Percentiles rank a stretch among this genome's conserved stretches.
Conservation (phyloP, 1,140 invertebrate genomes). For the Drosophila bifasciata region DNA sequence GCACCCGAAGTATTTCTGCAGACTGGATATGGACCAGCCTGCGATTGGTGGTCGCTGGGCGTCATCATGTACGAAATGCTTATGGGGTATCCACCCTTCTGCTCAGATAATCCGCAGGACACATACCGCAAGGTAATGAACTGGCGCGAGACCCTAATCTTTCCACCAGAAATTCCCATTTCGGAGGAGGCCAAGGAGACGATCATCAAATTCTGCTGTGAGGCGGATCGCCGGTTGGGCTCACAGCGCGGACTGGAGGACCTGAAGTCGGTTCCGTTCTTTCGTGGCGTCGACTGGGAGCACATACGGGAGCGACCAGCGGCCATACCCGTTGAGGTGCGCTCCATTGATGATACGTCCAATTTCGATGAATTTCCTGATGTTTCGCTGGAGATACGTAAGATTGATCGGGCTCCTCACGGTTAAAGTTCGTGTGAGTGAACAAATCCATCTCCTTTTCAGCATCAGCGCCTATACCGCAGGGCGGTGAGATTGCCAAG, state of each 20-base stretch:
- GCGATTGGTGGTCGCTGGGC: conserved; percentile 99
- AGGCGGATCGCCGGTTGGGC: conserved; percentile 95
- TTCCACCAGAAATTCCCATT: conserved; percentile 99
- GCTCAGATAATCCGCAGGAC: conserved; percentile 99
- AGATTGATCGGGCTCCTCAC: conserved; percentile 84
- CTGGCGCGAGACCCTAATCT: conserved; percentile 98
- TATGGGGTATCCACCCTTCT: conserved; percentile 99
- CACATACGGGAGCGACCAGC: conserved; percentile 98
- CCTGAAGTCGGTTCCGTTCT: conserved; percentile 93
- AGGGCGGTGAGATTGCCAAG: conserved; percentile 94
- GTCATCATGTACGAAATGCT: conserved; percentile 99
- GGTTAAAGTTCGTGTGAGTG: too few species aligned
- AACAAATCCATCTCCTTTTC: conserved; percentile 27
- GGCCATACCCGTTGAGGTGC: conserved; percentile 97
- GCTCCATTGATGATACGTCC: conserved; percentile 98
- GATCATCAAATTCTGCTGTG: conserved; percentile 96
- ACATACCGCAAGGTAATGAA: conserved; percentile 99
- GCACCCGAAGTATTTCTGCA: conserved; percentile 97
- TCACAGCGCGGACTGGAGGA: conserved; percentile 95
- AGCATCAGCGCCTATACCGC: conserved; percentile 92
- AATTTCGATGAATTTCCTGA: conserved; percentile 99
- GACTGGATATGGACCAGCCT: conserved; percentile 98
- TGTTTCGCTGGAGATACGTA: conserved; percentile 99
- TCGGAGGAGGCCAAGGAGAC: conserved; percentile 96
- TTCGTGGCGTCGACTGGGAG: conserved; percentile 97